Evolutionary conservation across 2,113 vertebrate genomes (phyloP), one percentile per base, ranked within the genome.

Genomic region (Telmatochromis sp.): DNA sequence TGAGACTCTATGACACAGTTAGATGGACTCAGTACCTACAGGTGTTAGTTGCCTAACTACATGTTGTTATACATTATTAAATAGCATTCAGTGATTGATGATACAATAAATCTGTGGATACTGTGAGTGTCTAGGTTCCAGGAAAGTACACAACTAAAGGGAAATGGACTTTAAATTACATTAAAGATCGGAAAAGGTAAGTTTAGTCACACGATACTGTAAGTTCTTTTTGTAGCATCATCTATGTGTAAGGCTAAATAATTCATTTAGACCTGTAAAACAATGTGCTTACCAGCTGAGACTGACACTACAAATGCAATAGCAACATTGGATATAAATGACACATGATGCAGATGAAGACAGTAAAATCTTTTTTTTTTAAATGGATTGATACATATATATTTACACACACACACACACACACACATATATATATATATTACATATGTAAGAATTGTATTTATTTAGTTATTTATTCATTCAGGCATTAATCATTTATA

Each of bases 141-240:
- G 15, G 42, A 40, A 45, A 68, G 5, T n/a, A 51, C 9, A 17
- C 9, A 83, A 73, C 35, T 21, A 81, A 49, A 68, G 9, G 31
- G 17, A 87, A 81, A 96, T 93, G 93, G 93, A 89, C 81, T 51
- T 78, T 4, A 45, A 15, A 37, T 80, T 81, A 15, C 37, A 81
- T 55, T 91, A 83, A 88, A 28, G 49, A 78, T 75, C 13, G 4
- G 11, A 80, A 40, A 90, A 87, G 95, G 95, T 96, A 90, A 87
- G 95, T 75, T 58, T 14, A 45, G 3, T 84, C 17, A n/a, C 3
- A 21, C 11, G 4, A 51, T 78, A 26, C 28, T 45, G 26, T 15
- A 85, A 78, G 6, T 78, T 78, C 4, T 31, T 78, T 51, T 31
- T 78, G 70, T 49, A 49, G 42, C 42, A 19, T 28, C 9, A 31